Evolutionary conservation across 1,140 invertebrate genomes (phyloP).

Genomic region (Microplitis demolitor): DNA sequence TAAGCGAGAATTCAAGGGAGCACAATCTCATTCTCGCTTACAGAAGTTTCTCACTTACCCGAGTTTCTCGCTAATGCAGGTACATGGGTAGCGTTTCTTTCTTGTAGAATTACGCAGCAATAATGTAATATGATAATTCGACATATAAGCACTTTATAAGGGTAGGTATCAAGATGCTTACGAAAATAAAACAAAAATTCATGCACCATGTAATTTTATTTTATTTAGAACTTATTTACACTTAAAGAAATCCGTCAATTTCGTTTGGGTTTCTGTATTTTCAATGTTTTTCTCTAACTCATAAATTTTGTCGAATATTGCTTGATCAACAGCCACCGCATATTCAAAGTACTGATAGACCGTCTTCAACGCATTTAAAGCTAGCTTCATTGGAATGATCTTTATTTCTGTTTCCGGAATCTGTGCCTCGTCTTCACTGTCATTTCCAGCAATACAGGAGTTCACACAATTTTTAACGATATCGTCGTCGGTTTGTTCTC

Average conservation of each 20-base stretch:
- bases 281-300: conserved; percentile 20
- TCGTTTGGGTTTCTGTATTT: conserved; percentile 22
- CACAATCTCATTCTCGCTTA: conserved; percentile 1
- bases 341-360: conserved; percentile 23
- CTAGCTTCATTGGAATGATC: conserved; percentile 27
- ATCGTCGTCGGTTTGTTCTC: conserved; percentile 26
- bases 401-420: conserved; percentile 16
- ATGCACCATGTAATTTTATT: not conserved
- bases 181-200: not conserved
- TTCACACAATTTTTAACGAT: conserved; percentile 23
- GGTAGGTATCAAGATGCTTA: conserved; percentile 14
- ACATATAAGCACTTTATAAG: conserved; percentile 11
- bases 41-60: not conserved
- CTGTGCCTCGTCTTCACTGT: conserved; percentile 24
- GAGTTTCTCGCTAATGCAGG: conserved; percentile 18
- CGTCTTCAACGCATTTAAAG: conserved; percentile 27
- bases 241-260: conserved; percentile 20
- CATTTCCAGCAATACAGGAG: conserved; percentile 10
- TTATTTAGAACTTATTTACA: conserved; percentile 1
- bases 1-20: conserved; percentile 17
- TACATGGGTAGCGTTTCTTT: conserved; percentile 14
- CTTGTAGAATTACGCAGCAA: conserved; percentile 19
- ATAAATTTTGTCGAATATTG: conserved; percentile 30
- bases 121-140: not conserved
- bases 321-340: conserved; percentile 17